Percentiles rank a stretch among this genome's conserved stretches.
Conservation (phyloP, 2,888 invertebrate species). For the Cybosia mesomella region DNA sequence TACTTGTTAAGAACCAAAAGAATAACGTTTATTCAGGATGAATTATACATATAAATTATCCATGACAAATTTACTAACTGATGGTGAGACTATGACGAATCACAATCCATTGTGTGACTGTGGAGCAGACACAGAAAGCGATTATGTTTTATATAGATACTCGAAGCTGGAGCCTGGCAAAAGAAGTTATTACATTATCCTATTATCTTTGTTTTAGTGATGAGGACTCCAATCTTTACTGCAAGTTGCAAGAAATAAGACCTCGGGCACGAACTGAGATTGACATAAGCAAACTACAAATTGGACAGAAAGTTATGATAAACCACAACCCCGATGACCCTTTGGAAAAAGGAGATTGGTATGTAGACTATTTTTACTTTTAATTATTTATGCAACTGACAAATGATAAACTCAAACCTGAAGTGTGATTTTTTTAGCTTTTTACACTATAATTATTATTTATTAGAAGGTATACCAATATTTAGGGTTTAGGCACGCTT, state of each 20-base stretch:
- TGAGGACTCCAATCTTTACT: constrained; percentile 70
- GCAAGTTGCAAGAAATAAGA: constrained; percentile 86
- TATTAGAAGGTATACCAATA: too few species aligned
- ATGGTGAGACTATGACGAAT: neutral
- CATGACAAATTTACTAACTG: neutral
- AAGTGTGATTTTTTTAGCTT: too few species aligned
- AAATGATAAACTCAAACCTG: too few species aligned
- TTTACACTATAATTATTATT: too few species aligned
- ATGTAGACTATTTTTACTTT: constrained; percentile 31
- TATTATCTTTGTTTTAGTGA: constrained; percentile 60
- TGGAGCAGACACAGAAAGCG: neutral
- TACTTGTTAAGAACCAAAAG: too few species aligned
- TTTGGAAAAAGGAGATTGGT: constrained; percentile 91
- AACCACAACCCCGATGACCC: constrained; percentile 92
- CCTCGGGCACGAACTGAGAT: constrained; percentile 89
- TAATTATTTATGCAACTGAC: neutral
- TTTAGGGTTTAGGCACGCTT: too few species aligned
- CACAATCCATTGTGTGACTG: neutral
- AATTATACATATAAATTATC: neutral
- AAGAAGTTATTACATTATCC: neutral
- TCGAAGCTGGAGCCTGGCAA: neutral
- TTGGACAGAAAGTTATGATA: constrained; percentile 89
- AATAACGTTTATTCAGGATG: neutral
- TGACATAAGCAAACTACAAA: constrained; percentile 82
- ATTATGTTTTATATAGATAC: neutral